Evolutionary conservation across 2,797 vertebrate species (phyloP).

Genomic region (Neolamprologus multifasciatus): DNA sequence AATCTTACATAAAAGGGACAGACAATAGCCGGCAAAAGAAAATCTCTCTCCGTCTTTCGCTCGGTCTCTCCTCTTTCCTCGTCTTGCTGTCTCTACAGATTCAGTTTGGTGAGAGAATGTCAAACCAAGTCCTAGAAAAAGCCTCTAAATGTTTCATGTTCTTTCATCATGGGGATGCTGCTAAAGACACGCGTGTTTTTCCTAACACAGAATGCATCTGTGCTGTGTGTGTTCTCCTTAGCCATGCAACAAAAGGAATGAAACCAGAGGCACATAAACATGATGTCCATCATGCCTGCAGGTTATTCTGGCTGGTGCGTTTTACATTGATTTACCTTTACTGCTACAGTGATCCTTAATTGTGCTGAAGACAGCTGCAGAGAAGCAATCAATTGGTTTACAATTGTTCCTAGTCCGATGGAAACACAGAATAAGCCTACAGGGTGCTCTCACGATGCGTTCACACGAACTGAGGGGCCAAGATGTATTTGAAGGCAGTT

Average conservation of each 20-base stretch:
- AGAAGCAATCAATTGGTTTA: neutral
- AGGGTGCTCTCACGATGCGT: neutral
- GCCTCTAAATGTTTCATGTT: constrained; percentile 60
- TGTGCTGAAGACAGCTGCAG: neutral
- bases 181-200: constrained; percentile 16
- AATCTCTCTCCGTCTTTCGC: neutral
- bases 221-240: neutral
- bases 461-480: neutral
- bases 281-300: neutral
- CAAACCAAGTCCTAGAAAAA: constrained; percentile 53
- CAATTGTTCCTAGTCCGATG: neutral
- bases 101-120: constrained; percentile 17
- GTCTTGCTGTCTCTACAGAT: neutral
- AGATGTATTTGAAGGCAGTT: neutral
- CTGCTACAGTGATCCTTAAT: neutral
- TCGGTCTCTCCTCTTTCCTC: neutral
- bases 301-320: neutral
- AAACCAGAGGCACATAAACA: neutral
- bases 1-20: constrained; percentile 21
- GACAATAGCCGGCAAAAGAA: constrained; percentile 6
- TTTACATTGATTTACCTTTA: neutral
- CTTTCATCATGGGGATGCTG: constrained; percentile 41
- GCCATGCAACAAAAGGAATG: neutral
- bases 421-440: neutral
- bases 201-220: neutral